phyloP scores from a whole-genome alignment of 2,797 vertebrate genomes.

The Erethizon dorsatum region DNA sequence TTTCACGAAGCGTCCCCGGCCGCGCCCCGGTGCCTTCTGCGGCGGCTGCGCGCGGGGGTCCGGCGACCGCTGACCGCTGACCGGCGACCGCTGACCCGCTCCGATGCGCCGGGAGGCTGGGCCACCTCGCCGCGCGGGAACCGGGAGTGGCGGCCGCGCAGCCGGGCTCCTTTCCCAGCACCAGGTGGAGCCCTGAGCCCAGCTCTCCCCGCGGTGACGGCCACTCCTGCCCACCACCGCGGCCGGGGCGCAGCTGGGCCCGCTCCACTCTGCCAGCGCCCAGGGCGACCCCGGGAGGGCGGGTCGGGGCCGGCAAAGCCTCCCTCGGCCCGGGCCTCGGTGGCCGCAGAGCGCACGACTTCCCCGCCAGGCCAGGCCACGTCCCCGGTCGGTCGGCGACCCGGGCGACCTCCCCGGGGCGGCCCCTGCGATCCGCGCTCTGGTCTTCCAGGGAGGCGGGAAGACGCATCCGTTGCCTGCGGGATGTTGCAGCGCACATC shows the following conservation, averaged over 20 bases:
- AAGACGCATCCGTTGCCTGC: background rate
- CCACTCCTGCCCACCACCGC: background rate
- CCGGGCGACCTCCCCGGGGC: background rate
- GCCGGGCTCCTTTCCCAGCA: background rate
- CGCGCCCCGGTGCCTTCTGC: background rate
- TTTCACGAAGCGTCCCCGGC: background rate
- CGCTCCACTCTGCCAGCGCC: background rate
- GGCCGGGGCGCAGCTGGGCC: background rate
- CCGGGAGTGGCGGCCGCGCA: background rate
- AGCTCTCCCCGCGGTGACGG: background rate
- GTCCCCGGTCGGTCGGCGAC: background rate
- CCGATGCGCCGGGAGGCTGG: background rate
- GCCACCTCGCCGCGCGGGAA: background rate
- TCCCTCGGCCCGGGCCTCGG: background rate
- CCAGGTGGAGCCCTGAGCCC: constrained; percentile 57
- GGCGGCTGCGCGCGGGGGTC: no score
- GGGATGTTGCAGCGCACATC: background rate
- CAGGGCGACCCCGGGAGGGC: background rate
- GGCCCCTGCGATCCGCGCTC: no score
- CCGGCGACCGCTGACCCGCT: background rate
- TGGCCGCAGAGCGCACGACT: background rate
- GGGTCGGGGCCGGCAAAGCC: background rate
- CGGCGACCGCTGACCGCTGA: no score
- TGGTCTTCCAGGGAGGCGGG: background rate
- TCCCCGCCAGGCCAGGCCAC: background rate